These are phyloP conservation scores for Datnioides undecimradiatus DNA, from an alignment of 2,113 vertebrate genomes.

Conservation along the genomic window DNA sequence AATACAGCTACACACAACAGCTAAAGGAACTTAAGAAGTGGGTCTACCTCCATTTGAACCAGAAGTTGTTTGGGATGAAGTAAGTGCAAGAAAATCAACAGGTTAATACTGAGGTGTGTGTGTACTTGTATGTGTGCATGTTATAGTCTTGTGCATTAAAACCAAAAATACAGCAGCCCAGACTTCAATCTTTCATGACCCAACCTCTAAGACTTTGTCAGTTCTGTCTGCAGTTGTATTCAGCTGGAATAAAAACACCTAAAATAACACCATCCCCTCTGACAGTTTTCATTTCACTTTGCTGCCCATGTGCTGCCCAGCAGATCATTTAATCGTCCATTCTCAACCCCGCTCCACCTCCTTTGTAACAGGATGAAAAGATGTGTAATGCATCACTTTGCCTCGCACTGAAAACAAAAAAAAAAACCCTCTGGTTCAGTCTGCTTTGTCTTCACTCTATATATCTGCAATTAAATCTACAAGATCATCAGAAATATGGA, in stretches of 20 bases:
- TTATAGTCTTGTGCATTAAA: neutral
- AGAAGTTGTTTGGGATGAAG: too few relatives aligned
- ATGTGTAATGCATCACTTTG: constrained; percentile 21
- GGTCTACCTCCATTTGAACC: neutral
- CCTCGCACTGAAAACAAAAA: constrained; percentile 18
- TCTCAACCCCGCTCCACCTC: constrained; percentile 12
- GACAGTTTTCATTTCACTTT: constrained; percentile 55
- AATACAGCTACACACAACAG: neutral
- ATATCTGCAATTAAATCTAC: neutral
- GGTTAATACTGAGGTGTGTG: neutral
- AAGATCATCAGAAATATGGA: neutral
- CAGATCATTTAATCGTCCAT: constrained; percentile 35
- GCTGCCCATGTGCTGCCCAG: constrained; percentile 9
- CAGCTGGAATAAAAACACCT: constrained; percentile 38
- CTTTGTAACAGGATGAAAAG: constrained; percentile 10
- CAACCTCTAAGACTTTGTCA: constrained; percentile 15
- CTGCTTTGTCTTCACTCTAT: neutral
- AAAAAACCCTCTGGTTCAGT: neutral
- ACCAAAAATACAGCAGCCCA: constrained; percentile 4
- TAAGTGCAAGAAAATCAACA: constrained; percentile 8
- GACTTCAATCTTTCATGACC: constrained; percentile 4
- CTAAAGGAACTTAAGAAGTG: neutral
- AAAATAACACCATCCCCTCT: constrained; percentile 41
- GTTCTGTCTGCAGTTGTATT: constrained; percentile 24
- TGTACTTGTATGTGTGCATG: neutral